Evolutionary conservation across 37 sponge, comb jelly and placozoan genomes (phyloP).

Genomic region (Aplysina aerophoba): DNA sequence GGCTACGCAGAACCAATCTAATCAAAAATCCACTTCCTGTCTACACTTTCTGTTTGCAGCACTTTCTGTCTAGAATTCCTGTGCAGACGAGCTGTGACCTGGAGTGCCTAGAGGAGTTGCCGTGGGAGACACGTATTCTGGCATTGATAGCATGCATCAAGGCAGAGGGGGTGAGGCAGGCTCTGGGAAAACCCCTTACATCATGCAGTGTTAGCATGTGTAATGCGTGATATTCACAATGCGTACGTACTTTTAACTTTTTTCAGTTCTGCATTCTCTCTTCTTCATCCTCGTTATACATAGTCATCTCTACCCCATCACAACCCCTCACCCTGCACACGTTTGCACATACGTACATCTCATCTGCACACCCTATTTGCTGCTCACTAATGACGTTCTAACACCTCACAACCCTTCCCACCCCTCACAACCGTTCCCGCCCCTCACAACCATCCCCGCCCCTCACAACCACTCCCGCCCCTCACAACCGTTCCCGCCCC

Average conservation of each 20-base stretch:
- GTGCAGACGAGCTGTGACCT: neutral
- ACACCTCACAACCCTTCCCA: neutral
- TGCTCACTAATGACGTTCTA: too few species aligned
- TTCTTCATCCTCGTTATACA: too few species aligned
- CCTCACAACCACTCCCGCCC: too few species aligned
- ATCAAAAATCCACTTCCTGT: too few species aligned
- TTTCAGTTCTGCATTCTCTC: too few species aligned
- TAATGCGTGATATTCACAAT: too few species aligned
- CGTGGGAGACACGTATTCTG: neutral
- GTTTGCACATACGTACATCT: too few species aligned
- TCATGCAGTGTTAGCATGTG: neutral
- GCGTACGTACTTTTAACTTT: too few species aligned
- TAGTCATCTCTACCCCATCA: too few species aligned
- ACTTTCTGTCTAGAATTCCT: neutral
- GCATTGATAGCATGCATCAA: neutral
- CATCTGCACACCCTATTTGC: too few species aligned
- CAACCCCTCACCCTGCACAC: too few species aligned
- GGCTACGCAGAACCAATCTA: neutral
- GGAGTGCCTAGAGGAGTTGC: neutral
- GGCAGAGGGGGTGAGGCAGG: neutral
- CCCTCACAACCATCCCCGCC: neutral
- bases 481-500: neutral
- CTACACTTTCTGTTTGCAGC: neutral
- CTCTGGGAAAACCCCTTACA: neutral
- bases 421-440: neutral